Percentiles rank a stretch among this genome's conserved stretches.
Conservation (phyloP, 2,113 vertebrate species). For the Perca schrenkii region DNA sequence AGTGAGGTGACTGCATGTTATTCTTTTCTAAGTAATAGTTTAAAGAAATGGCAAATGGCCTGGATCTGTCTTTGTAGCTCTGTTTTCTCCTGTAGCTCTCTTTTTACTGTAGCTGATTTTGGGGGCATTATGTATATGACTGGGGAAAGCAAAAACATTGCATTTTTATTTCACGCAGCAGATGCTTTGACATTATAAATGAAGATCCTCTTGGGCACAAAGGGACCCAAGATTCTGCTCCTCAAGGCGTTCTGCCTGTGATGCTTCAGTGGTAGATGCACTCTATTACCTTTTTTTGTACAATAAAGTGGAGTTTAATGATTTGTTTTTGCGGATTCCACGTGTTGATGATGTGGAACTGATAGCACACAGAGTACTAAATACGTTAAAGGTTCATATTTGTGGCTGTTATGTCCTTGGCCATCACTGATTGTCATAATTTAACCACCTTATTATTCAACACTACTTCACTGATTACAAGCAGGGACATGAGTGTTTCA, state of each 20-base stretch:
- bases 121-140: not conserved
- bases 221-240: not conserved
- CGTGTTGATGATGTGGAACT: not conserved
- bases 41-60: no score
- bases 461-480: conserved; percentile 24
- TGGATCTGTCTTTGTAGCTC: not conserved
- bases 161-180: not conserved
- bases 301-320: not conserved
- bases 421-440: conserved; percentile 3
- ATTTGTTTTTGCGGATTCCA: not conserved
- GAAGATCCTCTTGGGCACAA: not conserved
- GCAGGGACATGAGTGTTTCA: not conserved
- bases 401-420: not conserved
- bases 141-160: not conserved
- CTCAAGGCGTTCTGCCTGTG: not conserved
- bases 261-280: not conserved
- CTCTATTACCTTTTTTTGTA: not conserved
- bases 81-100: not conserved
- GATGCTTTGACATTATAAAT: not conserved
- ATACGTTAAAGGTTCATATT: not conserved
- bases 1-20: not conserved
- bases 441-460: conserved; percentile 9
- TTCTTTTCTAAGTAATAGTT: not conserved
- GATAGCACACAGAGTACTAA: not conserved
- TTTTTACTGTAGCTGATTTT: not conserved